Evolutionary conservation across 2,113 vertebrate species (phyloP), one percentile per base, ranked within the genome.

Genomic region (Pteruthius melanotis): DNA sequence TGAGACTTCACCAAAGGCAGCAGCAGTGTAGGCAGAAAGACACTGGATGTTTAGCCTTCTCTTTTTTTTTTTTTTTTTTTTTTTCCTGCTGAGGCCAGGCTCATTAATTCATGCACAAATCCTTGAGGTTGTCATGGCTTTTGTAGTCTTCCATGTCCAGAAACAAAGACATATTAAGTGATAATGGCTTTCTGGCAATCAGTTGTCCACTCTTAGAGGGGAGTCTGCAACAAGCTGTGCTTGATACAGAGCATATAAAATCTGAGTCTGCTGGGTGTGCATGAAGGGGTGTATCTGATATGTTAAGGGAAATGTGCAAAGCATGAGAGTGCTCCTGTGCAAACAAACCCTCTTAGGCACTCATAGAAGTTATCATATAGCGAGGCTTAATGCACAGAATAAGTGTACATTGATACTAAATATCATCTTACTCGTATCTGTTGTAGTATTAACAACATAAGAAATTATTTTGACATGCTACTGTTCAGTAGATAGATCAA

Each of bases 1-100:
- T 31, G 57, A 87, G 60, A 96, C 93, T 92, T 96, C 60, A 93
- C 65, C 68, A 94, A 94, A 72, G 93, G 76, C 90, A 84, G 47
- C 82, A 87, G 57, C 35, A 95, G 49, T 85, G 63, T 65, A 90
- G 93, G 93, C 87, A 87, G 69, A 42, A 64, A 39, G 45, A 75
- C 26, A 72, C 6, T 85, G 52, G 54, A 71, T 79, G 83, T 80
- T 81, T 68, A 77, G 59, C 26, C 47, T 78, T 85, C 19, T 27
- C 8, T 45, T 4, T 21, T 4, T 22, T 19, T 33, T 30, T 39
- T 19, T 33, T 42, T 31, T 30, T 33, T 19, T 14, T n/a, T n/a
- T n/a, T n/a, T n/a, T n/a, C n/a, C n/a, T n/a, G n/a, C 39, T 75
- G 77, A 78, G 87, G 79, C 53, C 35, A 70, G 21, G 16, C 61